Evolutionary conservation across 2,113 vertebrate genomes (phyloP).

Genomic region (Halichoerus grypus): DNA sequence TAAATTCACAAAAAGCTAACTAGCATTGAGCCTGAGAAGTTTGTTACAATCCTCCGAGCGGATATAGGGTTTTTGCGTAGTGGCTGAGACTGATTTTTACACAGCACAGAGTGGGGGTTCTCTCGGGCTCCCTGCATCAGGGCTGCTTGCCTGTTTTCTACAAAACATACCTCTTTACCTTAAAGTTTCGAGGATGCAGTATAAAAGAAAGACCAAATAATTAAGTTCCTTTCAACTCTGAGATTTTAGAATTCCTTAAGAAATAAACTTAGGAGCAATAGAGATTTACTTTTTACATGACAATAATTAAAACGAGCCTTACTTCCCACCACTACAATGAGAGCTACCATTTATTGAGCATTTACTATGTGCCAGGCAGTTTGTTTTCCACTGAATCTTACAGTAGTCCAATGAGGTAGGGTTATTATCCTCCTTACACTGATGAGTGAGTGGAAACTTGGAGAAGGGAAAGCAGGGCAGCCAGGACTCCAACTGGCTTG

Average conservation of each 20-base stretch:
- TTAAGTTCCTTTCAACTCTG: neutral
- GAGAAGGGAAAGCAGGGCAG: neutral
- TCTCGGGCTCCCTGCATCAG: neutral
- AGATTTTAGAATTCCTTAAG: conserved; percentile 19
- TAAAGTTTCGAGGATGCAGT: neutral
- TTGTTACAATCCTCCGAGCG: neutral
- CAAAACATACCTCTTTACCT: neutral
- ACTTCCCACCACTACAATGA: neutral
- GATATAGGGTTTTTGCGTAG: neutral
- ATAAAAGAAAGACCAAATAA: neutral
- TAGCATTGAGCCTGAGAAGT: neutral
- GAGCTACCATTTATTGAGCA: neutral
- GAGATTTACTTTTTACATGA: neutral
- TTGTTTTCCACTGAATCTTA: neutral
- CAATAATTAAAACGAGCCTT: neutral
- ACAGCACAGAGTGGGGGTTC: neutral
- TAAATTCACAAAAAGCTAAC: neutral
- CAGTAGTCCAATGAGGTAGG: neutral
- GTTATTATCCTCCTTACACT: neutral
- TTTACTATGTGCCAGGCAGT: neutral
- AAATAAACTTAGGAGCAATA: conserved; percentile 42
- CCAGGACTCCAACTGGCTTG: neutral
- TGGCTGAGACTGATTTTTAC: neutral
- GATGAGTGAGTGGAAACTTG: neutral
- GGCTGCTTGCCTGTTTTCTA: neutral